Evolutionary conservation across 2,797 vertebrate genomes (phyloP), one percentile per base, ranked within the genome.

Genomic region (Poliocrania exsul): DNA sequence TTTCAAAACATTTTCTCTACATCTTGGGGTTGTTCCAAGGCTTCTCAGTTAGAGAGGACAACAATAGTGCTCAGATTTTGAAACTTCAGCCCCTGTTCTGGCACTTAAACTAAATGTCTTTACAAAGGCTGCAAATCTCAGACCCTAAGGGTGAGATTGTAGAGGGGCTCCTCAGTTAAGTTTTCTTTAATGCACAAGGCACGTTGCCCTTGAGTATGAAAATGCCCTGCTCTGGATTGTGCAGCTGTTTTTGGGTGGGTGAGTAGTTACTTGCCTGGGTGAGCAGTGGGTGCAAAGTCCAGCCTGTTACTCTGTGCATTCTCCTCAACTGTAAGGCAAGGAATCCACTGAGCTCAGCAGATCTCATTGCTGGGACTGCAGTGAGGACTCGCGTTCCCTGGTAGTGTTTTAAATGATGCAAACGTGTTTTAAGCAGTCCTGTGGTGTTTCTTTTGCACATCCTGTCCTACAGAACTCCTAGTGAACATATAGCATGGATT

Each of bases 381-480:
- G 53, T 9, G 28, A 57, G 37, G 54, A 16, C 13, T 35, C 1
- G 28, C 26, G 29, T 33, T 53, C 31, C 77, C 56, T 51, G 26
- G 42, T 44, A n/a, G 33, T n/a, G 21, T 72, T 79, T 86, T 50
- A 50, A 80, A 72, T 37, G 24, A 33, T 47, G 64, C 86, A 81
- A 66, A 85, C 66, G 35, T 62, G 33, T 90, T 94, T 56, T 67
- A 66, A 89, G 77, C 42, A 88, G 50, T 82, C 50, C 33, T 16
- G 0, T 35, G 25, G 28, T 11, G 0, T 56, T 42, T 88, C 83
- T 90, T 86, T 57, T 47, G 16, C 57, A 53, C 64, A 31, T 47
- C 23, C 35, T 44, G 85, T 69, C n/a, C 20, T 46, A 38, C 0
- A 35, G 47, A 50, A 23, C 33, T 78, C 64, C 79, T 53, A 57